Evolutionary conservation across 2,888 invertebrate genomes (phyloP).

Genomic region (Netelia virgata): DNA sequence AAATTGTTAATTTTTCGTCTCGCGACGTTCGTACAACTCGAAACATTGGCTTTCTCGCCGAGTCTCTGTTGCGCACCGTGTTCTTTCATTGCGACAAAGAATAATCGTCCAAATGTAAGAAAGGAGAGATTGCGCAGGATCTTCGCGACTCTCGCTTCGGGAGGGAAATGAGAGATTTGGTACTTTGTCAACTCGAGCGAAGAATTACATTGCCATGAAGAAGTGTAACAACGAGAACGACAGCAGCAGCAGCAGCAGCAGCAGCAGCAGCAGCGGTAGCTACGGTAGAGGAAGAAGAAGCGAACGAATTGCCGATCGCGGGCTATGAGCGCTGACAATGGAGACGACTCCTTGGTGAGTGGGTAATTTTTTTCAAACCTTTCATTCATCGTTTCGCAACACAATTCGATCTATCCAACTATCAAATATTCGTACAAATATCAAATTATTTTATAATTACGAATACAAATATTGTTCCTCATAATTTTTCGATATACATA

Average conservation of each 20-base stretch:
- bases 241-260: conserved; percentile 73
- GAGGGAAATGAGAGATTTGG: conserved; percentile 56
- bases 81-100: neutral
- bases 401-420: no score
- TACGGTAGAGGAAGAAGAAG: conserved; percentile 71
- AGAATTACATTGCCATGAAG: conserved; percentile 72
- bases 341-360: conserved; percentile 85
- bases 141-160: neutral
- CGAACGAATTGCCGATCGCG: conserved; percentile 77
- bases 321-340: conserved; percentile 85
- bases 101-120: neutral
- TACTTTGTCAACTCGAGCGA: conserved; percentile 42
- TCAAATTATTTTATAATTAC: neutral
- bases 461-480: no score
- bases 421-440: no score
- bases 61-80: neutral
- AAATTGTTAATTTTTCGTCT: conserved; percentile 13
- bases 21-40: neutral
- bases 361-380: neutral
- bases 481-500: no score
- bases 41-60: neutral
- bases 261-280: conserved; percentile 74
- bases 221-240: conserved; percentile 64
- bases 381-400: no score
- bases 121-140: no score